These are phyloP conservation scores for Dicrostonyx torquatus DNA, from an alignment of 2,797 vertebrate genomes.

Conservation along the genomic window DNA sequence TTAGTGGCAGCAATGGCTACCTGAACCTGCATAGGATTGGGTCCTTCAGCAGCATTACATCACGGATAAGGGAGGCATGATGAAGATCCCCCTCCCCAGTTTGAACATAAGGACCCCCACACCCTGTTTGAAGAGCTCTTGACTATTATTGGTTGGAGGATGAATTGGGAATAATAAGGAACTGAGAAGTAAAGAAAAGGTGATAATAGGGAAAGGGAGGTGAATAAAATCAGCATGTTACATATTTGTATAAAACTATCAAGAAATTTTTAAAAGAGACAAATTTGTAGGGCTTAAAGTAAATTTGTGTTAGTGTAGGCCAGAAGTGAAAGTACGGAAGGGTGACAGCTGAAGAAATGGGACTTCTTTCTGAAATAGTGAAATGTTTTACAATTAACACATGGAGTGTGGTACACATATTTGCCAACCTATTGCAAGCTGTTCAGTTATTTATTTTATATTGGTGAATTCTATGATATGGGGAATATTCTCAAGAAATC, in stretches of 20 bases:
- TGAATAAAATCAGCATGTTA: background rate
- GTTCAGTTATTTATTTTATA: background rate
- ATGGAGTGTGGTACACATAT: rapidly evolving
- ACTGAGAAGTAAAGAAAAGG: background rate
- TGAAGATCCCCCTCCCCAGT: background rate
- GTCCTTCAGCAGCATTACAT: too few species aligned
- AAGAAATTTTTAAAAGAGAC: background rate
- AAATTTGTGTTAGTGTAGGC: background rate
- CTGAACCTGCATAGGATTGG: background rate
- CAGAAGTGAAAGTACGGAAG: too few species aligned
- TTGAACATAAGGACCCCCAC: too few species aligned
- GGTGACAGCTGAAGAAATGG: background rate
- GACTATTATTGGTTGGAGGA: background rate
- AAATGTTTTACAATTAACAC: background rate
- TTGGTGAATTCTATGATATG: background rate
- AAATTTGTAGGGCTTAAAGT: background rate
- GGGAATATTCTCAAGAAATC: background rate
- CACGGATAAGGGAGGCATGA: too few species aligned
- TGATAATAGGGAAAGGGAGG: background rate
- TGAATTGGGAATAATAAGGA: background rate
- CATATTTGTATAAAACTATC: background rate
- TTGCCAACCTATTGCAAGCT: background rate
- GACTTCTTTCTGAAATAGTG: background rate
- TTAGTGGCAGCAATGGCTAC: too few species aligned
- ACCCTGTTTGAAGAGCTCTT: background rate